Evolutionary conservation across 2,113 vertebrate genomes (phyloP).

Genomic region (Tragelaphus imberbis): DNA sequence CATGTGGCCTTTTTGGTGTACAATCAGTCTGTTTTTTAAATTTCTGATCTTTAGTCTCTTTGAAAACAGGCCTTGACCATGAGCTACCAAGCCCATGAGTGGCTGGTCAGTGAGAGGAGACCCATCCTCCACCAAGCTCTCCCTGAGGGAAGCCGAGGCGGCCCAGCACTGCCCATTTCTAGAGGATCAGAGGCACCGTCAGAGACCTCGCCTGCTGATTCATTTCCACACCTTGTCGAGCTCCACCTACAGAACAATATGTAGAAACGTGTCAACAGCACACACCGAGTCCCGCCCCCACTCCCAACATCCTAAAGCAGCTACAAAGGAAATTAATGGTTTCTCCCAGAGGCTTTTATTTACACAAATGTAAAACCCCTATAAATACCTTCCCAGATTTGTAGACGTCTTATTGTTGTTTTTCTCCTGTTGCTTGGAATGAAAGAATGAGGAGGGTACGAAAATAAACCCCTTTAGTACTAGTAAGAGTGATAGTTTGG

Average conservation of each 20-base stretch:
- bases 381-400: neutral
- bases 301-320: neutral
- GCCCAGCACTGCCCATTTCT: neutral
- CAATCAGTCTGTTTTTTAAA: neutral
- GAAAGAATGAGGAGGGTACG: neutral
- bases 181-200: neutral
- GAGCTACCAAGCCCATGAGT: neutral
- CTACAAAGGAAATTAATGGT: slow-evolving; percentile 24
- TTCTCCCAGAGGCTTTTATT: slow-evolving; percentile 22
- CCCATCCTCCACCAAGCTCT: neutral
- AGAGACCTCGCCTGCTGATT: slow-evolving; percentile 36
- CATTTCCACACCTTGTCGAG: slow-evolving; percentile 48
- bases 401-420: neutral
- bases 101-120: neutral
- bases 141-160: rapidly evolving
- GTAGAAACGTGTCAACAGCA: slow-evolving; percentile 1
- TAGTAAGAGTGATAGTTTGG: neutral
- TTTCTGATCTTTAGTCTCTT: neutral
- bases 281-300: neutral
- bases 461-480: neutral
- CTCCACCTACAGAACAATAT: slow-evolving; percentile 39
- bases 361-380: neutral
- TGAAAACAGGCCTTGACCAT: neutral
- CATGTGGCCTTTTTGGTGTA: neutral
- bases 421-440: neutral